Conservation (phyloP, 1,140 invertebrate genomes). For the Helicoverpa armigera region DNA sequence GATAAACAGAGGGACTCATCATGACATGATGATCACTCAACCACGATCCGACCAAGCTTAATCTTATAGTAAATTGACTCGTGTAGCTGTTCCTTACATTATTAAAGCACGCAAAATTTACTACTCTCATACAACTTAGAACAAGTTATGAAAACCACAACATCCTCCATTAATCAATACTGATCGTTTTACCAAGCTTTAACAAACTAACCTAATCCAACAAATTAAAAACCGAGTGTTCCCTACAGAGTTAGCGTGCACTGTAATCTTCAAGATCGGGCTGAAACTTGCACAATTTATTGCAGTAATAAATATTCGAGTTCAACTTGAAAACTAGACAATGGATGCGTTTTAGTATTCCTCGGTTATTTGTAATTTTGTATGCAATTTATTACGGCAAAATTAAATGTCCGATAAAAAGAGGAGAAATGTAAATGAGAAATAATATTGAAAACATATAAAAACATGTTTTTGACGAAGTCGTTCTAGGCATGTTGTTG, state of each 20-base stretch:
- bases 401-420: not conserved
- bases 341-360: slow-evolving; percentile 21
- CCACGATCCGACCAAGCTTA: too few species aligned
- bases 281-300: slow-evolving; percentile 21
- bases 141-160: too few species aligned
- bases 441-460: too few species aligned
- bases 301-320: slow-evolving; percentile 25
- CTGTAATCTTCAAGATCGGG: slow-evolving; percentile 7
- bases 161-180: not conserved
- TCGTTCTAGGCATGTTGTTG: too few species aligned
- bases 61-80: too few species aligned
- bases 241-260: not conserved
- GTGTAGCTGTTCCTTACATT: too few species aligned
- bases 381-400: not conserved
- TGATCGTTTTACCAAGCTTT: not conserved
- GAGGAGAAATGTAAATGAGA: too few species aligned
- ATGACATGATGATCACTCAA: too few species aligned
- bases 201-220: not conserved
- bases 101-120: too few species aligned
- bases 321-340: slow-evolving; percentile 19
- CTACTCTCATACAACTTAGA: too few species aligned
- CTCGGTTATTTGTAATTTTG: not conserved
- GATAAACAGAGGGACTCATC: too few species aligned
- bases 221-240: not conserved
- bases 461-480: too few species aligned